Base-by-base conservation (phyloP, 2,113 vertebrate species). In the Tricholaema leucomelas region DNA sequence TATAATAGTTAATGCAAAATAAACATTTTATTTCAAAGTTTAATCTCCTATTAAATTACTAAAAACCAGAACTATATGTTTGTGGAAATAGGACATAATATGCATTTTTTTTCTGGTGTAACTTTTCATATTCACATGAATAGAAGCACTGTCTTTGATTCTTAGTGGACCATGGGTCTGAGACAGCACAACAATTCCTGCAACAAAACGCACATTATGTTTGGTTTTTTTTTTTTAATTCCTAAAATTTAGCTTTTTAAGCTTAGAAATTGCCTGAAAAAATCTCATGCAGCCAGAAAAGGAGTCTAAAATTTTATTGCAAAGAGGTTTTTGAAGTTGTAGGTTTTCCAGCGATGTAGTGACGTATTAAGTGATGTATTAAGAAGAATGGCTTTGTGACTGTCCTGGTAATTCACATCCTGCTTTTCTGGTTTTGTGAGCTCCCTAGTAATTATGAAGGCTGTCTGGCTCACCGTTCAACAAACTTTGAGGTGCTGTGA, bases 401-500 rank as follows among this genome's bases (percentile, higher is more conserved):
- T 82, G 4, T 23, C 20, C 12, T 46, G 17, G 33, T 36, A 76
- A 67, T 69, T 87, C 6, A 3, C 46, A 59, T 4, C 10, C 33
- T 66, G 14, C 2, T 85, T 82, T 91, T 89, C 67, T 82, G 52
- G 5, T 85, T 90, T 82, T 46, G 88, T 80, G 63, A 87, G 35
- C 20, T 89, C 6, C 21, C 33, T 82, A 30, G 87, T 83, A 89
- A 85, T 85, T 91, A 52, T 82, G 67, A 91, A 85, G 38, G n/a
- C 30, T 81, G 35, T 90, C 73, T 88, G 48, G 35, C 35, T 95
- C 35, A 54, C 33, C 38, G 74, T 95, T 85, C 81, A 91, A 85
- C 55, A 82, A 87, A 61, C 8, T 23, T 21, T 85, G 67, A 89
- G 31, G 33, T 70, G 19, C 25, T 93, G 76, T 87, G 64, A 67